Conservation (phyloP, 2,113 vertebrate species). For the Hippolais icterina region DNA sequence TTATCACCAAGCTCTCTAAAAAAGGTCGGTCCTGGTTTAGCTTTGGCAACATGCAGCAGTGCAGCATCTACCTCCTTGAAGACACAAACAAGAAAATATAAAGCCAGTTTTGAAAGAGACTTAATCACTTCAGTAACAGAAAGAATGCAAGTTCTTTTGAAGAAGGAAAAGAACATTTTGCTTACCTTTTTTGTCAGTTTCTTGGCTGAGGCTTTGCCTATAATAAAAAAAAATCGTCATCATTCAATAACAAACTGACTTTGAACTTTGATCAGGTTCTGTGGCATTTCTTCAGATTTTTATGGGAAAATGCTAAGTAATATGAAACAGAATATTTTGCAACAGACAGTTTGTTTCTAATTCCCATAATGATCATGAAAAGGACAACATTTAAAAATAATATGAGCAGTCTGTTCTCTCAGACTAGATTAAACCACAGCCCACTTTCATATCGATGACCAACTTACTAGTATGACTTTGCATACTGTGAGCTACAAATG, state of each 20-base stretch:
- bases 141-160: constrained; percentile 48
- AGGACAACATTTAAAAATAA: constrained; percentile 18
- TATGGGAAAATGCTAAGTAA: constrained; percentile 46
- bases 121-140: constrained; percentile 19
- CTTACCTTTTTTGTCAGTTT: constrained; percentile 79
- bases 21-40: constrained; percentile 78
- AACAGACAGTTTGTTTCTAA: constrained; percentile 42
- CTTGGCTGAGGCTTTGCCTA: constrained; percentile 77
- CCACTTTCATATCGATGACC: not conserved
- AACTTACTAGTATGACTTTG: not conserved
- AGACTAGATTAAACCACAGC: not conserved
- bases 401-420: constrained; percentile 17
- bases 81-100: constrained; percentile 51
- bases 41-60: constrained; percentile 74
- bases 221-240: constrained; percentile 28
- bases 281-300: constrained; percentile 53
- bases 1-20: constrained; percentile 92
- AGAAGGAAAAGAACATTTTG: not conserved
- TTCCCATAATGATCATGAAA: constrained; percentile 16
- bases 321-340: constrained; percentile 57
- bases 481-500: not conserved
- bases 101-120: constrained; percentile 34
- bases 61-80: constrained; percentile 84
- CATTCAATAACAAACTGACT: constrained; percentile 51
- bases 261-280: constrained; percentile 61